Conservation (phyloP, 2,888 invertebrate genomes). For the Caenorhabditis doughertyi region DNA sequence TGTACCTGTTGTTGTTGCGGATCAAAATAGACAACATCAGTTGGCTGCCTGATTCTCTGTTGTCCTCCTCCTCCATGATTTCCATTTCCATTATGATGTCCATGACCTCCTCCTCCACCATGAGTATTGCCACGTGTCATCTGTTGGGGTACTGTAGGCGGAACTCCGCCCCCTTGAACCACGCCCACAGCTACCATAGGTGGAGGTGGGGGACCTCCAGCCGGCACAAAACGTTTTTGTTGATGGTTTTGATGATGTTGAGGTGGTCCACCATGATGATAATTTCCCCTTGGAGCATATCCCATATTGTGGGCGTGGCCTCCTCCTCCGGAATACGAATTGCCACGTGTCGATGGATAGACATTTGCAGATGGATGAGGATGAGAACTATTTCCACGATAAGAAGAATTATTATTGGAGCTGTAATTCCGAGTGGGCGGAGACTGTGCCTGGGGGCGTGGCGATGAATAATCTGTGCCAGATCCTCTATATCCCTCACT, state of each 20-base stretch:
- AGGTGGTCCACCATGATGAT: slow-evolving; percentile 18
- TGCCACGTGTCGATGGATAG: slow-evolving; percentile 30
- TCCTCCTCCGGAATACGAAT: slow-evolving; percentile 20
- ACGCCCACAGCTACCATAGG: slow-evolving; percentile 43
- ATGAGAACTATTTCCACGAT: slow-evolving; percentile 22
- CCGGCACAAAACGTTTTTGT: slow-evolving; percentile 17
- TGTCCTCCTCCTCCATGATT: slow-evolving; percentile 1
- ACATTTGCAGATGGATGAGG: slow-evolving; percentile 38
- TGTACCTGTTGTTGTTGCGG: slow-evolving; percentile 60
- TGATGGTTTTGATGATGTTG: slow-evolving; percentile 16
- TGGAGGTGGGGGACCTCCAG: slow-evolving; percentile 4
- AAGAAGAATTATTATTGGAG: not conserved
- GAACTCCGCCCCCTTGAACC: slow-evolving; percentile 17
- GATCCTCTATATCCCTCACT: slow-evolving; percentile 53
- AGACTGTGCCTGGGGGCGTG: slow-evolving; percentile 25
- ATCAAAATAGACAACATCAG: slow-evolving; percentile 66
- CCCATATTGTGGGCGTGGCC: slow-evolving; percentile 4
- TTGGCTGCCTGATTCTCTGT: slow-evolving; percentile 59
- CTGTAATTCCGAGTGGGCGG: slow-evolving; percentile 11
- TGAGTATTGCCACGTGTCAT: slow-evolving; percentile 59
- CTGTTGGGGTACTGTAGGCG: slow-evolving; percentile 63
- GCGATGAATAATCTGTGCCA: slow-evolving; percentile 51
- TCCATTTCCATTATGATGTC: not conserved
- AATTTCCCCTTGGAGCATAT: slow-evolving; percentile 39
- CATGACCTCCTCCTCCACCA: slow-evolving; percentile 9